phyloP scores from a whole-genome alignment of 2,113 vertebrate genomes.

The Brachyhypopomus occidentalis region DNA sequence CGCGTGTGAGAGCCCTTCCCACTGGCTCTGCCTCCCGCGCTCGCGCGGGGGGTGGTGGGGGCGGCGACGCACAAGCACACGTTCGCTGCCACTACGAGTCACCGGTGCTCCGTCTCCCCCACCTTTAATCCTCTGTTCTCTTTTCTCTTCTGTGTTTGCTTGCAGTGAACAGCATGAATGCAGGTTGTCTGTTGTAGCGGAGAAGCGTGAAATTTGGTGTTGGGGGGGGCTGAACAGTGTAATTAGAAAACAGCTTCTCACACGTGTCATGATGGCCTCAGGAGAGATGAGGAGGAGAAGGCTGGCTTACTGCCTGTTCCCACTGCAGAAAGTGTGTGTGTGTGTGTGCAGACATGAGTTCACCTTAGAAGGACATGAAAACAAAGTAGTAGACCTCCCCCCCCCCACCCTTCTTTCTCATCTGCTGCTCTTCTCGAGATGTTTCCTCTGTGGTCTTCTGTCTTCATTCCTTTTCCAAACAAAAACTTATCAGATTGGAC shows the following conservation, averaged over 20 bases:
- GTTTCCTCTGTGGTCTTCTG: too few species aligned
- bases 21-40: constrained; percentile 53
- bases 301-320: not conserved
- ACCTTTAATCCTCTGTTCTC: not conserved
- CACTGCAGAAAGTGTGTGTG: not conserved
- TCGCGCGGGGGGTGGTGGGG: not conserved
- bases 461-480: not conserved
- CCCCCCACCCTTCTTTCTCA: not conserved
- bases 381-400: not conserved
- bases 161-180: not conserved
- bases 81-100: constrained; percentile 13
- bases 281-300: constrained; percentile 18
- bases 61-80: not conserved
- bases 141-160: constrained; percentile 10
- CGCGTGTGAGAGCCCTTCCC: constrained; percentile 37
- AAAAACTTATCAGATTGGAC: too few species aligned
- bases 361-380: constrained; percentile 37
- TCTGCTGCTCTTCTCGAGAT: not conserved
- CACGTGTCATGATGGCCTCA: constrained; percentile 13
- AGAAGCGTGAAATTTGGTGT: not conserved
- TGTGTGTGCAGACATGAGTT: constrained; percentile 12
- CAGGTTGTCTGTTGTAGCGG: not conserved
- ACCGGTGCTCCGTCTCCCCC: not conserved
- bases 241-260: constrained; percentile 15
- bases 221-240: not conserved